These are phyloP conservation scores for Nasonia vitripennis DNA, from an alignment of 1,140 invertebrate species.

Conservation along the genomic window DNA sequence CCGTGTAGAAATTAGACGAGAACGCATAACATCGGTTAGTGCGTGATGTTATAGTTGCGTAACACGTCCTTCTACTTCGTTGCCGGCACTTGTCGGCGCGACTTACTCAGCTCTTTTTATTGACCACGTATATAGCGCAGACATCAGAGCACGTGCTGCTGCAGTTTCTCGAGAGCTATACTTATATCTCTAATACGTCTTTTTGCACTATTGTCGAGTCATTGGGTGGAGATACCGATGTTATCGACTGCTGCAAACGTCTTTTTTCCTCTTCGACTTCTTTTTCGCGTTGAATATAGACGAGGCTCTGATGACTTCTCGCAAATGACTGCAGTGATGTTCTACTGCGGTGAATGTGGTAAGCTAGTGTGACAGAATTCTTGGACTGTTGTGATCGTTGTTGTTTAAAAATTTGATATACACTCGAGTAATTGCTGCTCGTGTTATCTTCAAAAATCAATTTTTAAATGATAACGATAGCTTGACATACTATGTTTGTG, in stretches of 20 bases:
- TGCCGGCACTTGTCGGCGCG: not conserved
- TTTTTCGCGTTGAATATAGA: not conserved
- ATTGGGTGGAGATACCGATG: not conserved
- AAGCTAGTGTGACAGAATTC: no score
- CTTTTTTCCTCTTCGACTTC: not conserved
- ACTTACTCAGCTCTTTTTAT: not conserved
- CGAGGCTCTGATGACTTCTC: no score
- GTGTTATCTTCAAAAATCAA: no score
- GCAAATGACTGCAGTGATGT: no score
- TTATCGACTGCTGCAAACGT: not conserved
- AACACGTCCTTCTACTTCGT: slow-evolving; percentile 20
- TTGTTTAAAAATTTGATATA: no score
- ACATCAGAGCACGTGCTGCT: not conserved
- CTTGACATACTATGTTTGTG: no score
- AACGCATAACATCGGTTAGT: not conserved
- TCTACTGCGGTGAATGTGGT: no score
- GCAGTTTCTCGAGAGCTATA: not conserved
- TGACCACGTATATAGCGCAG: not conserved
- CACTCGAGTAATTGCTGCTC: no score
- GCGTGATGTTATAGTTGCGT: not conserved
- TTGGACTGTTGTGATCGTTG: no score
- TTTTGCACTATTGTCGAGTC: not conserved
- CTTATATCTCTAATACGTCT: not conserved
- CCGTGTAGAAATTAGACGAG: no score
- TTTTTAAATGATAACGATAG: no score